A percentile compares a stretch with the other conserved stretches of the same genome.
These are phyloP conservation scores for Cylindroiulus punctatus DNA, from an alignment of 2,888 invertebrate species.

Conservation along the genomic window DNA sequence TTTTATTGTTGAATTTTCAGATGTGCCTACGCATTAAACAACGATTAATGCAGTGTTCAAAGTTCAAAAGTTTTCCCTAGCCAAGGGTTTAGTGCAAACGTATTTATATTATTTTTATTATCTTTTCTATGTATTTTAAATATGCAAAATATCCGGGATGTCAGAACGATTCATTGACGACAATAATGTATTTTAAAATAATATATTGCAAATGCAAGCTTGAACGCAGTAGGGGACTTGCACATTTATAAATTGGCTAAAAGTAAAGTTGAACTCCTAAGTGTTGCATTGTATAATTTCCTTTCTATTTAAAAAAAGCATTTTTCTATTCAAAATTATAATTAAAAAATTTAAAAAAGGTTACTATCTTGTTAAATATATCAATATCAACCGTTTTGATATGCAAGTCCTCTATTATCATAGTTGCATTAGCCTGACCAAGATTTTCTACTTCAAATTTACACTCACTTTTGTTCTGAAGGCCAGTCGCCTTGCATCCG, in stretches of 20 bases:
- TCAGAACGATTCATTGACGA: too few species aligned
- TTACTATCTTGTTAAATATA: too few species aligned
- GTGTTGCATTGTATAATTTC: too few species aligned
- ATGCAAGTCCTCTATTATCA: too few species aligned
- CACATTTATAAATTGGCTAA: too few species aligned
- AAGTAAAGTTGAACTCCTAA: too few species aligned
- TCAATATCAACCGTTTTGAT: too few species aligned
- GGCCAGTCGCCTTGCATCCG: neutral
- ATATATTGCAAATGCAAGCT: neutral
- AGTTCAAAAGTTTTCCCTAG: neutral
- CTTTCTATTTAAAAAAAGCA: too few species aligned
- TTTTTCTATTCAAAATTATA: too few species aligned
- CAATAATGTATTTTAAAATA: too few species aligned
- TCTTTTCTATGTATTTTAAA: neutral
- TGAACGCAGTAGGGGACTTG: neutral
- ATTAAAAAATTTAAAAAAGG: too few species aligned
- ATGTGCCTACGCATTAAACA: neutral
- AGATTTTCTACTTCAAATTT: neutral
- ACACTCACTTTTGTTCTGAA: neutral
- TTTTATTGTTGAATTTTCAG: neutral
- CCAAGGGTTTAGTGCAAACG: neutral
- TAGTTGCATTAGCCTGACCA: neutral
- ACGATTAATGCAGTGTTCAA: neutral
- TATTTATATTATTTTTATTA: conserved; percentile 10
- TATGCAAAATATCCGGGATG: neutral